phyloP scores from a whole-genome alignment of 1,140 invertebrate species.

The Ceratosolen solmsi region DNA sequence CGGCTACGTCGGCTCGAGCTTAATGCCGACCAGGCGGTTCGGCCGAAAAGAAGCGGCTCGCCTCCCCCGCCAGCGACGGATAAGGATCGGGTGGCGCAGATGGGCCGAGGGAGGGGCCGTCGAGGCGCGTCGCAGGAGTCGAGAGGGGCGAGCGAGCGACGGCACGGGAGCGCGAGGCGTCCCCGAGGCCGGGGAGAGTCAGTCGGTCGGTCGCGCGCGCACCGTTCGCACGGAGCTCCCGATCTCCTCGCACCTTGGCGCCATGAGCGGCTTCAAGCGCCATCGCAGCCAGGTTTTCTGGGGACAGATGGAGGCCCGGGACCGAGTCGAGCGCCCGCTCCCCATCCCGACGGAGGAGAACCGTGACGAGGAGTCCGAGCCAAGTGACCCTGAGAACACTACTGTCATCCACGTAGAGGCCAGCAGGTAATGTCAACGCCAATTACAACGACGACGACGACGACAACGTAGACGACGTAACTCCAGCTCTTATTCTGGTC shows the following conservation, averaged over 20 bases:
- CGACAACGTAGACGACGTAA: too few species aligned
- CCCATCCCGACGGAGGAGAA: background rate
- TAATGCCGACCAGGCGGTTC: background rate
- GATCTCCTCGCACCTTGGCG: background rate
- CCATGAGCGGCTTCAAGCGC: constrained; percentile 68
- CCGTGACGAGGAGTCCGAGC: background rate
- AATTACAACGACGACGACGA: too few species aligned
- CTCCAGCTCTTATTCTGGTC: too few species aligned
- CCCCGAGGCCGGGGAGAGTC: background rate
- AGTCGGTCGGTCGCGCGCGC: background rate
- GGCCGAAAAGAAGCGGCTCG: background rate
- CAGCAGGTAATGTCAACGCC: constrained; percentile 23
- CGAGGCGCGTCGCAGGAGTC: background rate
- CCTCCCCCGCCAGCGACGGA: background rate
- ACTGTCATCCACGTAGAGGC: constrained; percentile 62
- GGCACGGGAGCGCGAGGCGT: background rate
- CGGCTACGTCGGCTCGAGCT: background rate
- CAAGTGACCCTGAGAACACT: constrained; percentile 56
- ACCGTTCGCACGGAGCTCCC: background rate
- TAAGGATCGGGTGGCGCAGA: background rate
- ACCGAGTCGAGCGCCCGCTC: constrained; percentile 47
- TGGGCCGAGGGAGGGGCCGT: background rate
- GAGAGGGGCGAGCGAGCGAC: background rate
- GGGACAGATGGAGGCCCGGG: constrained; percentile 65
- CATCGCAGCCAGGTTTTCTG: constrained; percentile 69